phyloP scores from a whole-genome alignment of 1,140 invertebrate genomes.

The Laupala kohalensis region DNA sequence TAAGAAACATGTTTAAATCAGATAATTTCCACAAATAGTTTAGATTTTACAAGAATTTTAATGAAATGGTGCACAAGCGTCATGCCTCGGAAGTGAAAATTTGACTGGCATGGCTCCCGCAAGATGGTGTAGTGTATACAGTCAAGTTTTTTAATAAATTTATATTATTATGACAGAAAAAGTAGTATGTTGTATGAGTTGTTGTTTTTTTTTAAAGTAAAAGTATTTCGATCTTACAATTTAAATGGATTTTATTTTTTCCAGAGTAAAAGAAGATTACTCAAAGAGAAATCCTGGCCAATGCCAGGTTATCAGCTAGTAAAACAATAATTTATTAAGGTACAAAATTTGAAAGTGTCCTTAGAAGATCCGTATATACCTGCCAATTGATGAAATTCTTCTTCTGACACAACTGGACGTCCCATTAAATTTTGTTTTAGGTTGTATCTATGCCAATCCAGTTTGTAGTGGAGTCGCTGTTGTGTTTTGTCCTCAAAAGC shows the following conservation, averaged over 20 bases:
- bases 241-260: background rate
- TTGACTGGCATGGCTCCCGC: too few species aligned
- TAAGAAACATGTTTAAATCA: too few species aligned
- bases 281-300: too few species aligned
- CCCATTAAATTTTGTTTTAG: conserved; percentile 47
- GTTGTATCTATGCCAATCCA: conserved; percentile 62
- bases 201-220: background rate
- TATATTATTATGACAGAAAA: background rate
- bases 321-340: background rate
- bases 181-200: background rate
- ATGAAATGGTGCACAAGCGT: too few species aligned
- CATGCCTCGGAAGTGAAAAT: too few species aligned
- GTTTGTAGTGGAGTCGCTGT: conserved; percentile 46
- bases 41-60: too few species aligned
- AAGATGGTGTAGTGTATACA: too few species aligned
- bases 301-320: too few species aligned
- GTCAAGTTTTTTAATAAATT: background rate
- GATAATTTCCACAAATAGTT: too few species aligned
- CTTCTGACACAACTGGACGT: conserved; percentile 39
- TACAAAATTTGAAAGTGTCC: background rate
- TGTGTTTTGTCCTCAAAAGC: conserved; percentile 32
- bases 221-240: background rate
- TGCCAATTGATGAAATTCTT: conserved; percentile 34
- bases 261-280: too few species aligned
- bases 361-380: conserved; percentile 13